A percentile compares a stretch with the other conserved stretches of the same genome.
These are phyloP conservation scores for Portevinia maculata DNA, from an alignment of 2,888 invertebrate species.

Conservation along the genomic window DNA sequence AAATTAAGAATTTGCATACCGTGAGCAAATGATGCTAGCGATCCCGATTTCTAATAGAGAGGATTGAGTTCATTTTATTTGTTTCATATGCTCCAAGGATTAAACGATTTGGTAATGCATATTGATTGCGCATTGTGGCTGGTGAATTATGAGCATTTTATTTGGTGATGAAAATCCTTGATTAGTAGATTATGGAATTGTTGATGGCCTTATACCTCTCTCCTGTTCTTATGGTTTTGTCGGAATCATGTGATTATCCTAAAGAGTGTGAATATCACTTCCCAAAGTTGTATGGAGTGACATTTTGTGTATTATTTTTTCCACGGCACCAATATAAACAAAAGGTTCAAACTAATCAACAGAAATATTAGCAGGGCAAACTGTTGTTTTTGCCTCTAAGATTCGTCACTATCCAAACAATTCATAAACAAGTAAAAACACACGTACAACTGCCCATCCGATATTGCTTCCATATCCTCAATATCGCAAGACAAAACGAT, in stretches of 20 bases:
- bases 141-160: too few relatives aligned
- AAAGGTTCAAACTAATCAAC: not conserved
- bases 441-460: constrained; percentile 19
- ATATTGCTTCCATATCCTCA: not conserved
- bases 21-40: constrained; percentile 30
- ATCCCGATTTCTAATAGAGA: too few relatives aligned
- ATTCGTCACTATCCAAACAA: not conserved
- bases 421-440: constrained; percentile 17
- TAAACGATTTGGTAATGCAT: not conserved
- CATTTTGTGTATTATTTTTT: too few relatives aligned
- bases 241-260: too few relatives aligned
- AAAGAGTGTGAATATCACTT: too few relatives aligned
- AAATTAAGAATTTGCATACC: constrained; percentile 10
- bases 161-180: not conserved
- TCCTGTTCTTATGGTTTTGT: too few relatives aligned
- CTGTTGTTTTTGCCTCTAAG: not conserved
- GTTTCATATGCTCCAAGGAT: constrained; percentile 2
- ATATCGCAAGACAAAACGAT: constrained; percentile 34
- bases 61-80: constrained; percentile 1
- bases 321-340: too few relatives aligned
- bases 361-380: not conserved
- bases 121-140: not conserved
- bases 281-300: too few relatives aligned
- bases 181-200: too few relatives aligned
- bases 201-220: too few relatives aligned